Percentiles rank a stretch among this genome's conserved stretches.
These are phyloP conservation scores for Drosophila phalerata DNA, from an alignment of 2,888 invertebrate genomes.

Conservation along the genomic window DNA sequence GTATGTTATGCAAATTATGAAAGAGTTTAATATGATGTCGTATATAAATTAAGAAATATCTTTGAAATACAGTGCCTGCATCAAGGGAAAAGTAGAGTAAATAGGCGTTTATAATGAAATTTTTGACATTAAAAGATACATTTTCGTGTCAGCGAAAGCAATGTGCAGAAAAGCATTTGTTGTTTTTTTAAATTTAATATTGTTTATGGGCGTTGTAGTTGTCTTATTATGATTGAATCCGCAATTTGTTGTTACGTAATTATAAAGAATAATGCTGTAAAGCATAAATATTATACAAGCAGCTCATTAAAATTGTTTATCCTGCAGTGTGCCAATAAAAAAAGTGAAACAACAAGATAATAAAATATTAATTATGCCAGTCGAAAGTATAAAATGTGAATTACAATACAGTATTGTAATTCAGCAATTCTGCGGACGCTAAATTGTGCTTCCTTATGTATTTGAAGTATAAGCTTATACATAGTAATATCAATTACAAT, in stretches of 20 bases:
- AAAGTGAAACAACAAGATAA: slow-evolving; percentile 4
- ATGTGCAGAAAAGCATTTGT: background rate
- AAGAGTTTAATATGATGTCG: background rate
- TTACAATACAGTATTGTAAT: background rate
- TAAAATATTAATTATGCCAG: slow-evolving; percentile 4
- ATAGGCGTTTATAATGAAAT: background rate
- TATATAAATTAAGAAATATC: background rate
- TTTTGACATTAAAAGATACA: background rate
- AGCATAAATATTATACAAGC: slow-evolving; percentile 41
- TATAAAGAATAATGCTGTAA: slow-evolving; percentile 60
- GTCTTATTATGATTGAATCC: slow-evolving; percentile 21
- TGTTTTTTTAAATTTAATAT: slow-evolving; percentile 27
- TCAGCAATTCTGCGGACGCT: background rate
- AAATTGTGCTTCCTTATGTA: background rate
- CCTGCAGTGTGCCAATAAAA: slow-evolving; percentile 17
- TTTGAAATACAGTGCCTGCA: too few species aligned
- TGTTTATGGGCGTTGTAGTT: slow-evolving; percentile 11
- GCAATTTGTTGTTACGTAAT: slow-evolving; percentile 73
- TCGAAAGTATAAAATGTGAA: background rate
- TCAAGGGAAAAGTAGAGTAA: background rate
- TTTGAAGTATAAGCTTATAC: background rate
- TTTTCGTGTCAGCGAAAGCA: background rate
- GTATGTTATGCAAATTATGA: background rate
- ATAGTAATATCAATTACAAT: background rate
- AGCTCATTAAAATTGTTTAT: slow-evolving; percentile 52